phyloP scores from a whole-genome alignment of 2,888 invertebrate genomes.

The Colletes collaris region DNA sequence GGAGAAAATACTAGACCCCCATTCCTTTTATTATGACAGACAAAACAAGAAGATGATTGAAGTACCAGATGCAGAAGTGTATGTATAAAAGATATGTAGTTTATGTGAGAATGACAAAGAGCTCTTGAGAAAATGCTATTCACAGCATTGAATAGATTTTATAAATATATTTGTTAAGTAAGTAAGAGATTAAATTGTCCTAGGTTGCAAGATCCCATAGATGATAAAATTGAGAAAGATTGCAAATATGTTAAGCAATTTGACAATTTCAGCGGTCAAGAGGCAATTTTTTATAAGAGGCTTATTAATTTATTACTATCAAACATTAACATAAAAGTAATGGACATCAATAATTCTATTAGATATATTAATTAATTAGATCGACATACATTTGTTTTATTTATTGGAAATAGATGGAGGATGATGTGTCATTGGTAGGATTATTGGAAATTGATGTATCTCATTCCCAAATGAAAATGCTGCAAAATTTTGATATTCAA shows the following conservation, averaged over 20 bases:
- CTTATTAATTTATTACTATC: constrained; percentile 72
- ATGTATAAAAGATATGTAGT: constrained; percentile 3
- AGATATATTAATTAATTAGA: constrained; percentile 2
- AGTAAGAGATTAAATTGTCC: background rate
- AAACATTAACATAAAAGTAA: constrained; percentile 69
- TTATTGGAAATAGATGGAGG: constrained; percentile 34
- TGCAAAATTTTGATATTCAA: constrained; percentile 68
- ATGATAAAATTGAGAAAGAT: background rate
- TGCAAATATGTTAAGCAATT: background rate
- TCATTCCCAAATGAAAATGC: constrained; percentile 65
- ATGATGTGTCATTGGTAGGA: constrained; percentile 62
- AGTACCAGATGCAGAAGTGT: background rate
- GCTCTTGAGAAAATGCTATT: background rate
- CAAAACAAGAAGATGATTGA: constrained; percentile 47
- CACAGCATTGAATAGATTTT: background rate
- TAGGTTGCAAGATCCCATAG: background rate
- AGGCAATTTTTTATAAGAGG: constrained; percentile 68
- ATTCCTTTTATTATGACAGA: constrained; percentile 70
- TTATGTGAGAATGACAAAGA: background rate
- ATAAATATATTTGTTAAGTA: background rate
- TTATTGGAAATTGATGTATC: constrained; percentile 68
- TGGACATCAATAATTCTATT: constrained; percentile 2
- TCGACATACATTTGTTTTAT: background rate
- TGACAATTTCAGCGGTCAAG: constrained; percentile 24
- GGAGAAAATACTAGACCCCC: constrained; percentile 65